A percentile compares a stretch with the other conserved stretches of the same genome.
phyloP scores from a whole-genome alignment of 1,140 invertebrate genomes.

The Drosophila rhopaloa region DNA sequence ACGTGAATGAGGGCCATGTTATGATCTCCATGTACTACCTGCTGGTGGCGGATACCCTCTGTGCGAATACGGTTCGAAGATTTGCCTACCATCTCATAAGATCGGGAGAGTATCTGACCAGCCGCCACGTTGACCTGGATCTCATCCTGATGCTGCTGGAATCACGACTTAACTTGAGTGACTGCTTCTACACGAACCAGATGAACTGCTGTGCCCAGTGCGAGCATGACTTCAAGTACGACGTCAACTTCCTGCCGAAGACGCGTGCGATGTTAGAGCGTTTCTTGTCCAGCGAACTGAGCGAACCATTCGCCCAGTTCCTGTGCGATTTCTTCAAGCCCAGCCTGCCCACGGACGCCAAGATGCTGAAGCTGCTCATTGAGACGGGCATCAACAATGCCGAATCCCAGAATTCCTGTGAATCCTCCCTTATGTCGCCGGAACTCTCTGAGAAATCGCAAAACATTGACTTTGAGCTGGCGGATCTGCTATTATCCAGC shows the following conservation, averaged over 20 bases:
- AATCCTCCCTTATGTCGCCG: constrained; percentile 82
- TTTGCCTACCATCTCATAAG: constrained; percentile 82
- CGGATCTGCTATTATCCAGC: constrained; percentile 78
- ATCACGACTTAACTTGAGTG: constrained; percentile 78
- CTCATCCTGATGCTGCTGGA: constrained; percentile 82
- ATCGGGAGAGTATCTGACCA: constrained; percentile 75
- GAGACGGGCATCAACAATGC: constrained; percentile 87
- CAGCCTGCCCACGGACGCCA: constrained; percentile 87
- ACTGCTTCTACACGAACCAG: constrained; percentile 83
- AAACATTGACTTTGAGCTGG: constrained; percentile 83
- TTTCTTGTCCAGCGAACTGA: constrained; percentile 74
- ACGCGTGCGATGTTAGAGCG: constrained; percentile 76
- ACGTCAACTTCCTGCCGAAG: constrained; percentile 77
- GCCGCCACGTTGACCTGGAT: constrained; percentile 76
- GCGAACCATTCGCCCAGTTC: constrained; percentile 77
- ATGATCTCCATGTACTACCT: constrained; percentile 95
- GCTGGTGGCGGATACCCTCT: constrained; percentile 84
- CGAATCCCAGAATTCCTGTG: constrained; percentile 78
- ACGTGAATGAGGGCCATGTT: constrained; percentile 93
- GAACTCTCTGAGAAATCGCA: constrained; percentile 82
- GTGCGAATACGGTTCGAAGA: constrained; percentile 75
- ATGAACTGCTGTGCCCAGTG: constrained; percentile 82
- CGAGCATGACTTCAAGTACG: constrained; percentile 80
- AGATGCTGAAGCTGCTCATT: constrained; percentile 88
- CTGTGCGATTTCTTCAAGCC: constrained; percentile 85